phyloP scores from a whole-genome alignment of 2,797 vertebrate species.

The Rhabdomys pumilio region DNA sequence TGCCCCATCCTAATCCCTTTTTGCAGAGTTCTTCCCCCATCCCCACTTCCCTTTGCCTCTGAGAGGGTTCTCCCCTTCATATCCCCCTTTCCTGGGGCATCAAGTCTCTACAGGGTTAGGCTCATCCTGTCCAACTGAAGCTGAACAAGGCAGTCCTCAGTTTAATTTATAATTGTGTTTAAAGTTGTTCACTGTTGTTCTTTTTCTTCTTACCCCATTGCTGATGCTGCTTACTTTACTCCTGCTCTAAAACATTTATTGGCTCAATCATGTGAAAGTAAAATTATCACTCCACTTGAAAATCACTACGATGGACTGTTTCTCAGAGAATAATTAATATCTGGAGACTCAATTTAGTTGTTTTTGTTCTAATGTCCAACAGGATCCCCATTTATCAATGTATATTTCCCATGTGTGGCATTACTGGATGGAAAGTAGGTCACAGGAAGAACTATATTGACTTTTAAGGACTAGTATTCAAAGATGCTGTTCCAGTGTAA shows the following conservation, averaged over 20 bases:
- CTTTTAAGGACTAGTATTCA: conserved; percentile 74
- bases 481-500: conserved; percentile 69
- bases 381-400: conserved; percentile 78
- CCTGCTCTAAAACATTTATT: conserved; percentile 74
- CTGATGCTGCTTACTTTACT: conserved; percentile 58
- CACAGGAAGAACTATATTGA: conserved; percentile 60
- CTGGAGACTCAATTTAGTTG: conserved; percentile 75
- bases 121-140: neutral
- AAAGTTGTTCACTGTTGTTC: conserved; percentile 68
- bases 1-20: neutral
- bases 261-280: conserved; percentile 83
- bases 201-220: conserved; percentile 33
- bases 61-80: neutral
- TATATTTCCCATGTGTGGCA: conserved; percentile 74
- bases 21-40: neutral
- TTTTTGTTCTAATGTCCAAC: conserved; percentile 77
- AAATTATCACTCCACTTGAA: conserved; percentile 78
- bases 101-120: neutral
- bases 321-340: conserved; percentile 79
- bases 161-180: conserved; percentile 85
- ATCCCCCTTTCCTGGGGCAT: neutral
- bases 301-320: conserved; percentile 54
- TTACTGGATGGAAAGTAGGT: conserved; percentile 80
- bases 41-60: neutral
- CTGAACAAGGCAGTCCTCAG: conserved; percentile 62